Evolutionary conservation across 1,140 invertebrate genomes (phyloP).

Genomic region (Aphelinus certus): DNA sequence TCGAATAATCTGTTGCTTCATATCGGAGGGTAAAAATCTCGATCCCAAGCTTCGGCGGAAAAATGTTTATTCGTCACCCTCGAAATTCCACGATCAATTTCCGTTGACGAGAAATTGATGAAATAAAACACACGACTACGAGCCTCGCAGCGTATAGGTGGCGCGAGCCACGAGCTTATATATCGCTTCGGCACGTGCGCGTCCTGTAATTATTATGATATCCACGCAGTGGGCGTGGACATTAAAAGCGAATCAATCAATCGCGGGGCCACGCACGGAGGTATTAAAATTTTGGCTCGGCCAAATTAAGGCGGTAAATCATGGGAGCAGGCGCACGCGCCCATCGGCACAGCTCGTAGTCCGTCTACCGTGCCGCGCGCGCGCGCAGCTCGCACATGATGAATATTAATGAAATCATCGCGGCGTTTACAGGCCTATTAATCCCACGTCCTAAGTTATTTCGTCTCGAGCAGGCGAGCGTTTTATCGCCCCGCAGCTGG

Average conservation of each 20-base stretch:
- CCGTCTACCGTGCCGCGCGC: no score
- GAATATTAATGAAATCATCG: slow-evolving; percentile 66
- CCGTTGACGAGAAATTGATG: no score
- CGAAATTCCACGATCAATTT: no score
- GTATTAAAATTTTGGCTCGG: slow-evolving; percentile 24
- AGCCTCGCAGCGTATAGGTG: no score
- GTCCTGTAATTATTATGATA: slow-evolving; percentile 1
- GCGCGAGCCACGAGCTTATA: no score
- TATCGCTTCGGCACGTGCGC: background rate
- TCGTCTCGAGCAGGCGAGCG: slow-evolving; percentile 51
- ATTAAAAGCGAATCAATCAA: slow-evolving; percentile 34
- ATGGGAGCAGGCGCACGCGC: slow-evolving; percentile 29
- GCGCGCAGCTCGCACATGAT: slow-evolving; percentile 43
- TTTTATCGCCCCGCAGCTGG: slow-evolving; percentile 55
- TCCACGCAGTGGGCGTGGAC: background rate
- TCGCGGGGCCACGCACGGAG: slow-evolving; percentile 10
- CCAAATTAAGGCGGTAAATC: slow-evolving; percentile 49
- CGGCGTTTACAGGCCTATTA: slow-evolving; percentile 62
- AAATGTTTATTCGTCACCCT: no score
- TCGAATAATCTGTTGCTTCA: no score
- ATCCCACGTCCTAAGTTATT: slow-evolving; percentile 60
- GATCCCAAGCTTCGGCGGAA: no score
- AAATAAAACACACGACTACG: no score
- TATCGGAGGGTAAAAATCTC: no score
- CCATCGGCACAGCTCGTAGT: no score